Percentiles rank a stretch among this genome's conserved stretches.
phyloP scores from a whole-genome alignment of 2,888 invertebrate species.

The Spisula subtruncata region DNA sequence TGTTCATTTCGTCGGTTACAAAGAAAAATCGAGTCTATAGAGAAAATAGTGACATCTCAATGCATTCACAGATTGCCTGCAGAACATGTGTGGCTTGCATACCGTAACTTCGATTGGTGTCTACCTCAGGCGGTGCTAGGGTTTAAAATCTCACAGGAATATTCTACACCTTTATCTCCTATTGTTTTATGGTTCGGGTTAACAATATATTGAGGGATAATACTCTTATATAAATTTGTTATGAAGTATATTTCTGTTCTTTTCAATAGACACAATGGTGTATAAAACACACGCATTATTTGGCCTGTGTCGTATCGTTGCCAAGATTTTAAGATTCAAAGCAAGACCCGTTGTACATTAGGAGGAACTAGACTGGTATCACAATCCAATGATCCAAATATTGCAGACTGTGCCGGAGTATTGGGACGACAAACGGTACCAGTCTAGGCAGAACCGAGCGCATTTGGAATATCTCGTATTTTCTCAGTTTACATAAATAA shows the following conservation, averaged over 20 bases:
- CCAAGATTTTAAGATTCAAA: no score
- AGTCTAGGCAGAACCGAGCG: no score
- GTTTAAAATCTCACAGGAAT: neutral
- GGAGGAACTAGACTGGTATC: no score
- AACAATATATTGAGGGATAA: neutral
- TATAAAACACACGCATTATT: neutral
- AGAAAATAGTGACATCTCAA: neutral
- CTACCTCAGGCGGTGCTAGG: neutral
- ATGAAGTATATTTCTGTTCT: neutral
- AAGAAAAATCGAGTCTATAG: neutral
- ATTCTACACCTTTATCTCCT: neutral
- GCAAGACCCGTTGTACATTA: no score
- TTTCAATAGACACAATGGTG: neutral
- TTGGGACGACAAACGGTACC: no score
- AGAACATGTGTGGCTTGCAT: neutral
- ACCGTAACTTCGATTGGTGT: neutral
- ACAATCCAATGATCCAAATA: no score
- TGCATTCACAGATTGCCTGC: neutral
- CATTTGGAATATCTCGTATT: no score
- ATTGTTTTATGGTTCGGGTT: neutral
- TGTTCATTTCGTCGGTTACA: neutral
- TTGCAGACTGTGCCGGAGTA: no score
- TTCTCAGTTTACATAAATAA: no score
- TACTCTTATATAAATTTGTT: neutral
- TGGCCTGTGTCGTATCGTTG: no score